These are phyloP conservation scores for Polyergus mexicanus DNA, from an alignment of 1,140 invertebrate genomes.

Conservation along the genomic window DNA sequence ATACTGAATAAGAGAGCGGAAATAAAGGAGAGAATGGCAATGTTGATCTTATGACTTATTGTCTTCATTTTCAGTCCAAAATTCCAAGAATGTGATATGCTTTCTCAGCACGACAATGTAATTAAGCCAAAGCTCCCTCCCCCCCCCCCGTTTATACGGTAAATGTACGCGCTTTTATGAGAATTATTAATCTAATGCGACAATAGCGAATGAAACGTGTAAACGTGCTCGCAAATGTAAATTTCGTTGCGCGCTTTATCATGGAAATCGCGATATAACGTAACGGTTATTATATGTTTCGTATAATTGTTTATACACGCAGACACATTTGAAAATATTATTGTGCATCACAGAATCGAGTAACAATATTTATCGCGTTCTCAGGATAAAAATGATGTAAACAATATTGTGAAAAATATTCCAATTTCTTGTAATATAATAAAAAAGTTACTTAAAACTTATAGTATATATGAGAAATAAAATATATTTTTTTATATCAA, in stretches of 20 bases:
- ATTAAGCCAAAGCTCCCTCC: constrained; percentile 27
- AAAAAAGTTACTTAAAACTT: neutral
- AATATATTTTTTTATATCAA: neutral
- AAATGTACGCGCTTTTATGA: constrained; percentile 15
- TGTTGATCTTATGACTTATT: constrained; percentile 41
- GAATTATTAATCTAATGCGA: constrained; percentile 35
- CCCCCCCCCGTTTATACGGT: constrained; percentile 21
- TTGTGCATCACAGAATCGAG: neutral
- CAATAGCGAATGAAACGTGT: constrained; percentile 29
- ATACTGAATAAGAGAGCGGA: neutral
- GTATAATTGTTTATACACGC: constrained; percentile 14
- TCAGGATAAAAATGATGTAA: neutral
- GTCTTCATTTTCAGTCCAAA: constrained; percentile 16
- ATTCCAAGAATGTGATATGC: constrained; percentile 10
- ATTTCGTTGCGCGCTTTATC: constrained; percentile 29
- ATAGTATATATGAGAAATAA: neutral
- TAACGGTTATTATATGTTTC: neutral
- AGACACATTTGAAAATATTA: constrained; percentile 13
- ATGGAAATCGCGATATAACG: neutral
- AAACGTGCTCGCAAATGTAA: constrained; percentile 35
- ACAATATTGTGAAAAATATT: neutral
- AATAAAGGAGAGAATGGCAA: neutral
- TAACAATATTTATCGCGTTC: neutral
- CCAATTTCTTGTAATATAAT: neutral
- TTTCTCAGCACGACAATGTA: neutral